Percentiles rank a stretch among this genome's conserved stretches.
These are phyloP conservation scores for Montipora cactus DNA, from an alignment of 64 coral and sea anemone species.

Conservation along the genomic window DNA sequence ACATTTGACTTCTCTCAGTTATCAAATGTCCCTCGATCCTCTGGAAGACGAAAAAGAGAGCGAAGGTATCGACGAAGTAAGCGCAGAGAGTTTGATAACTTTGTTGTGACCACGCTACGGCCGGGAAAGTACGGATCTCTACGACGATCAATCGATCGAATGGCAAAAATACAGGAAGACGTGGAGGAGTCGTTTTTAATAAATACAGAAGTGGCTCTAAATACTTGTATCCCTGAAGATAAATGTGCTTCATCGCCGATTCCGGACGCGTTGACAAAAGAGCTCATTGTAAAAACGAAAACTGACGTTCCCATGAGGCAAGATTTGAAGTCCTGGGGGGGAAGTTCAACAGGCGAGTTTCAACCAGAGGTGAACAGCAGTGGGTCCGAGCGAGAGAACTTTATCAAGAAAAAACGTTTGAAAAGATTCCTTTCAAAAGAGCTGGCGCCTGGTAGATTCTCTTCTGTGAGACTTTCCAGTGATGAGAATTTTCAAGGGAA, in stretches of 20 bases:
- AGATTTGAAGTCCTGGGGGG: neutral
- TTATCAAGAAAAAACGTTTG: conserved; percentile 25
- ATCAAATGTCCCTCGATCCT: conserved; percentile 35
- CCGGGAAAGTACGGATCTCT: conserved; percentile 89
- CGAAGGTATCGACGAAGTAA: conserved; percentile 40
- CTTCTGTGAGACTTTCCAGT: conserved; percentile 73
- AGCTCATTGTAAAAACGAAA: neutral
- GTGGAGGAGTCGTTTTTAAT: conserved; percentile 74
- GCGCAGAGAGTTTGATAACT: conserved; percentile 84
- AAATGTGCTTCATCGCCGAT: neutral
- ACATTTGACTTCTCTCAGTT: conserved; percentile 90
- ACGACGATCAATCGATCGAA: conserved; percentile 74
- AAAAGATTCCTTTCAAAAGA: conserved; percentile 74
- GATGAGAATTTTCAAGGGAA: conserved; percentile 31
- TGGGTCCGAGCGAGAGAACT: neutral
- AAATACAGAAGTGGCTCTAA: conserved; percentile 22
- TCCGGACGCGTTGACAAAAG: neutral
- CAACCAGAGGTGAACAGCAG: neutral
- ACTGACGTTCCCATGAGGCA: neutral
- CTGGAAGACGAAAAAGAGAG: conserved; percentile 40
- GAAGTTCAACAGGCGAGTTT: neutral
- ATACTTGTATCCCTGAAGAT: conserved; percentile 14
- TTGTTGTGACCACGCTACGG: conserved; percentile 76
- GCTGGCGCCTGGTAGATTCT: conserved; percentile 76
- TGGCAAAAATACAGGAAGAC: conserved; percentile 90